phyloP scores from a whole-genome alignment of 2,888 invertebrate species.

The Lymantria monacha region DNA sequence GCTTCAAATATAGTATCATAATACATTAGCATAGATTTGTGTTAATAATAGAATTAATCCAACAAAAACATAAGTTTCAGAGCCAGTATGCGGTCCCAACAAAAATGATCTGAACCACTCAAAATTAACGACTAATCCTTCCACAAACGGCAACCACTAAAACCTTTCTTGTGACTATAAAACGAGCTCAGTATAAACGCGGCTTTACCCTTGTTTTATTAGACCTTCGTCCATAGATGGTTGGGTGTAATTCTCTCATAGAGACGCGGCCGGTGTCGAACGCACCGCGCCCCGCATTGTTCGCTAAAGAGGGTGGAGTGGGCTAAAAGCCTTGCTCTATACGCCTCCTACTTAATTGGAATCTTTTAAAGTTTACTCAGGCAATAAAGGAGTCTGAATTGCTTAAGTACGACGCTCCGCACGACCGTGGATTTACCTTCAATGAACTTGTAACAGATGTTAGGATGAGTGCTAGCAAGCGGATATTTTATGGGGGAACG shows the following conservation, averaged over 20 bases:
- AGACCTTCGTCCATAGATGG: conserved; percentile 47
- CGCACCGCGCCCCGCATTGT: conserved; percentile 49
- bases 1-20: not conserved
- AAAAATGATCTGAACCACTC: conserved; percentile 37
- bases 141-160: conserved; percentile 41
- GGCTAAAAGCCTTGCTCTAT: conserved; percentile 50
- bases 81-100: conserved; percentile 16
- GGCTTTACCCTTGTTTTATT: conserved; percentile 55
- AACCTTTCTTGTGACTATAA: conserved; percentile 46
- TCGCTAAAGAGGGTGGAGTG: conserved; percentile 54
- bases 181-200: conserved; percentile 52
- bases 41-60: conserved; percentile 5
- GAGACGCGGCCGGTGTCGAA: conserved; percentile 45
- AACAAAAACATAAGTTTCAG: conserved; percentile 11
- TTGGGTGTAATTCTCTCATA: conserved; percentile 58
- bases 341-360: conserved; percentile 67
- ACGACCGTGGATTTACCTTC: conserved; percentile 30
- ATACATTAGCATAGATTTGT: not conserved
- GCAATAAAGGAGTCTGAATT: conserved; percentile 62
- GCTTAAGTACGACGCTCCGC: conserved; percentile 39
- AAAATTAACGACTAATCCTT: conserved; percentile 38
- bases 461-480: conserved; percentile 23
- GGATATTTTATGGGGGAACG: conserved; percentile 16
- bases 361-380: conserved; percentile 78
- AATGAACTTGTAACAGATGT: conserved; percentile 47